Percentiles rank a stretch among this genome's conserved stretches.
These are phyloP conservation scores for Nymphalis io DNA, from an alignment of 1,140 invertebrate species.

Conservation along the genomic window DNA sequence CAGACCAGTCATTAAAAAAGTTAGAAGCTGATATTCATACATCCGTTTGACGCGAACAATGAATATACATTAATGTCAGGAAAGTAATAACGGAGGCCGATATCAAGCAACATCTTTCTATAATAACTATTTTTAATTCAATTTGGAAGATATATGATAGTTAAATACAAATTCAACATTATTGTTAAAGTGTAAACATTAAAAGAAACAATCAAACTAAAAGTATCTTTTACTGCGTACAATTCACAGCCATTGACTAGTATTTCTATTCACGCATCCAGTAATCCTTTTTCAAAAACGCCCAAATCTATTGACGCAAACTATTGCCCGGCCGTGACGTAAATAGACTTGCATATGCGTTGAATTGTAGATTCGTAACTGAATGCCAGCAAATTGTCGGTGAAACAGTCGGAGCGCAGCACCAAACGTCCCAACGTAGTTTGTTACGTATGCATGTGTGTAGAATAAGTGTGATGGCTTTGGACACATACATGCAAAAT, in stretches of 20 bases:
- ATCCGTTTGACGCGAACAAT: too few relatives aligned
- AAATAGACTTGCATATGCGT: slow-evolving; percentile 38
- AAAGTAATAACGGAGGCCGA: too few relatives aligned
- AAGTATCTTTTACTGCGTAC: not conserved
- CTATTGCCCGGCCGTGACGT: slow-evolving; percentile 21
- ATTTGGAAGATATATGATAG: too few relatives aligned
- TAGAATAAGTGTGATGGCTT: slow-evolving; percentile 13
- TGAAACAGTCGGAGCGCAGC: slow-evolving; percentile 27
- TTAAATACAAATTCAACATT: not conserved
- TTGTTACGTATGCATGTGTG: slow-evolving; percentile 29
- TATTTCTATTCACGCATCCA: slow-evolving; percentile 15
- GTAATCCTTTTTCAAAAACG: slow-evolving; percentile 26
- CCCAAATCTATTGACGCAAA: slow-evolving; percentile 23
- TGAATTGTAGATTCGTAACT: slow-evolving; percentile 43
- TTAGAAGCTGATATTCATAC: too few relatives aligned
- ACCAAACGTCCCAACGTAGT: slow-evolving; percentile 32
- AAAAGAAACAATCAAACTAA: not conserved
- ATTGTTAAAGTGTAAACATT: not conserved
- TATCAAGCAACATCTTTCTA: too few relatives aligned
- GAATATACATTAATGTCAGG: too few relatives aligned
- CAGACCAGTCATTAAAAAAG: too few relatives aligned
- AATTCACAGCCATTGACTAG: not conserved
- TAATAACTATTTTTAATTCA: too few relatives aligned
- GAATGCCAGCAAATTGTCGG: slow-evolving; percentile 39
- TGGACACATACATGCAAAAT: not conserved